Base-by-base conservation (phyloP, 1,140 invertebrate species). In the Vollenhovia emeryi region DNA sequence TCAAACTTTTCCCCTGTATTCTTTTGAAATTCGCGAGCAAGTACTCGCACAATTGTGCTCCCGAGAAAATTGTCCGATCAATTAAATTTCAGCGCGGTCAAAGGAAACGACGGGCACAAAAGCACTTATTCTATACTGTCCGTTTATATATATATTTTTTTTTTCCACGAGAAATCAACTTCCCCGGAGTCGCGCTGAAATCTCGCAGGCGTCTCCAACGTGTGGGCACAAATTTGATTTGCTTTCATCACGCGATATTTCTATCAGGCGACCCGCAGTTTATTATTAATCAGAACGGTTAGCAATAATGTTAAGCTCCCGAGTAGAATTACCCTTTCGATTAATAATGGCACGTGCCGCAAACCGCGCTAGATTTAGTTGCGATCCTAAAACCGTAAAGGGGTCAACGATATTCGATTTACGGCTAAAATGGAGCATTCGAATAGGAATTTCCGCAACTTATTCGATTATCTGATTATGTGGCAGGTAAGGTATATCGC, bases 371-470 rank as follows among this genome's bases (percentile, higher is more conserved):
- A 74, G 48, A 87, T 79, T 79, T 78, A 79, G 15, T 21, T 57
- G 7, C 9, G 48, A 76, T 36, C 13, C 59, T 50, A 52, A 86
- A 75, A 48, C n/a, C 27, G 45, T 88, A 85, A 80, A 69, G 18
- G 9, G 11, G 33, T 86, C 15, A 60, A 57, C 9, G 40, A 40
- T 66, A 59, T 60, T 76, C n/a, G 33, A 86, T 82, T 50, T 15
- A 36, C 21, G 33, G 52, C 3, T 9, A 85, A 71, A 86, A 82
- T 78, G 57, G 68, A 75, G 76, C 33, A 62, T 50, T 40, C 27
- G 9, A 52, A 27, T 76, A 40, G 36, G 24, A 73, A 84, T 11
- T 50, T 76, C 21, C 85, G n/a, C 60, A 30, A 36, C 30, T 74
- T 45, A 62, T 6, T 68, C 13, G n/a, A 64, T 48, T 79, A 52